Conservation (phyloP, 1,140 invertebrate genomes). For the Bradysia coprophila region DNA sequence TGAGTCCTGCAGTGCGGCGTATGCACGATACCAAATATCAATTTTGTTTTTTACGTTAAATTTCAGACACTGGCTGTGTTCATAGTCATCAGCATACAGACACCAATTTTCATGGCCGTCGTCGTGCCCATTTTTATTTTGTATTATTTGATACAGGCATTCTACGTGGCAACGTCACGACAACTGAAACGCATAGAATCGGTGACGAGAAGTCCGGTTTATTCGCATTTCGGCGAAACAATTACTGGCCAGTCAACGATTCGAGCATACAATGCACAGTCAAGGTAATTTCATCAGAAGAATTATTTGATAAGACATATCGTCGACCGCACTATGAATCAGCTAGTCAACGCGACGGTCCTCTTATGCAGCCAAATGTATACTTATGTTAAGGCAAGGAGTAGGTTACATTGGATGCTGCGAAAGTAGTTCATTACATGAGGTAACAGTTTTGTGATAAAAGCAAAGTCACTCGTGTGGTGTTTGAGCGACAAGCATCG, state of each 20-base stretch:
- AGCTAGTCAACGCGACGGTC: too few species aligned
- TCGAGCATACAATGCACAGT: background rate
- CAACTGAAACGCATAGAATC: conserved; percentile 85
- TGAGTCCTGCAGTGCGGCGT: conserved; percentile 37
- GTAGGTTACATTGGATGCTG: too few species aligned
- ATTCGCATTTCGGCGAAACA: conserved; percentile 46
- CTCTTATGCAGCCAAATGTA: too few species aligned
- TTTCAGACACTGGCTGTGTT: conserved; percentile 58
- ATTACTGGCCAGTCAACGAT: conserved; percentile 15
- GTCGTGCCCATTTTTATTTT: conserved; percentile 69
- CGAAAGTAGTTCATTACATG: too few species aligned
- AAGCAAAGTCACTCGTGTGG: too few species aligned
- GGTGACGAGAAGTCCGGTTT: conserved; percentile 42
- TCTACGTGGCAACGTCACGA: conserved; percentile 85
- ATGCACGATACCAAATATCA: conserved; percentile 35
- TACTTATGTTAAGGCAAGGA: too few species aligned
- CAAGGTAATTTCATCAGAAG: conserved; percentile 1
- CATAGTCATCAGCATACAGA: conserved; percentile 77
- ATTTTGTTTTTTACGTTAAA: conserved; percentile 23
- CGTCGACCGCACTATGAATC: too few species aligned
- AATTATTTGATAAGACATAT: too few species aligned
- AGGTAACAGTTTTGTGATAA: too few species aligned
- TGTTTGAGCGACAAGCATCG: too few species aligned
- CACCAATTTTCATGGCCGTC: conserved; percentile 67
- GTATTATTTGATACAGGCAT: conserved; percentile 84